phyloP scores from a whole-genome alignment of 2,797 vertebrate genomes.

The Bradypus variegatus region DNA sequence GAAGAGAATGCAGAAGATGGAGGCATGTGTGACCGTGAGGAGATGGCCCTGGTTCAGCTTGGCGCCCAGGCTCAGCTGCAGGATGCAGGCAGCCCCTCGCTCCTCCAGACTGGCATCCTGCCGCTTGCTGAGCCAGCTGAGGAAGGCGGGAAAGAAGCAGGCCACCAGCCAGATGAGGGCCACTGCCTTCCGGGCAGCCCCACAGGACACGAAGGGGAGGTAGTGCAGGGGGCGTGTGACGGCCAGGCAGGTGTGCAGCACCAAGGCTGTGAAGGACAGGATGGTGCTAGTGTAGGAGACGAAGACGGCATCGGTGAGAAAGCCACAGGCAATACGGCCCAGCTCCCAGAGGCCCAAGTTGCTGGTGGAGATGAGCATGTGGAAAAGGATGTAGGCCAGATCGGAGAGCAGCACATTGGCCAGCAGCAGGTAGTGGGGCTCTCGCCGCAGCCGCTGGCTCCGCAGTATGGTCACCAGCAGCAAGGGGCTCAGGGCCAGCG shows the following conservation, averaged over 20 bases:
- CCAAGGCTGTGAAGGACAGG: conserved; percentile 80
- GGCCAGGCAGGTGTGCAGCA: conserved; percentile 81
- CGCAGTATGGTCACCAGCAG: conserved; percentile 75
- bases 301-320: conserved; percentile 69
- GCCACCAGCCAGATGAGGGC: conserved; percentile 74
- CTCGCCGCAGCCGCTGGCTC: conserved; percentile 71
- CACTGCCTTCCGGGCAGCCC: conserved; percentile 70
- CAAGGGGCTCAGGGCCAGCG: conserved; percentile 73
- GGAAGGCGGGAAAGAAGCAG: conserved; percentile 71
- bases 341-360: conserved; percentile 59
- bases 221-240: conserved; percentile 81
- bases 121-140: conserved; percentile 70
- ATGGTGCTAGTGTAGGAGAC: conserved; percentile 75
- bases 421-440: conserved; percentile 81
- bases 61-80: conserved; percentile 70
- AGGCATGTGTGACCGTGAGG: conserved; percentile 62
- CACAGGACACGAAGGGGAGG: conserved; percentile 69
- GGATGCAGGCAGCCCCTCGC: conserved; percentile 63
- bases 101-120: background rate
- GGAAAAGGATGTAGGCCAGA: conserved; percentile 76
- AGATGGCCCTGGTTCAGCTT: conserved; percentile 19
- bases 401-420: conserved; percentile 80
- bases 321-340: conserved; percentile 70
- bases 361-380: conserved; percentile 68
- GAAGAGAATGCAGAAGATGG: conserved; percentile 69